Evolutionary conservation across 53 echinoderm and acorn worm species (phyloP), one percentile per base, ranked within the genome.

Genomic region (Astropecten irregularis): DNA sequence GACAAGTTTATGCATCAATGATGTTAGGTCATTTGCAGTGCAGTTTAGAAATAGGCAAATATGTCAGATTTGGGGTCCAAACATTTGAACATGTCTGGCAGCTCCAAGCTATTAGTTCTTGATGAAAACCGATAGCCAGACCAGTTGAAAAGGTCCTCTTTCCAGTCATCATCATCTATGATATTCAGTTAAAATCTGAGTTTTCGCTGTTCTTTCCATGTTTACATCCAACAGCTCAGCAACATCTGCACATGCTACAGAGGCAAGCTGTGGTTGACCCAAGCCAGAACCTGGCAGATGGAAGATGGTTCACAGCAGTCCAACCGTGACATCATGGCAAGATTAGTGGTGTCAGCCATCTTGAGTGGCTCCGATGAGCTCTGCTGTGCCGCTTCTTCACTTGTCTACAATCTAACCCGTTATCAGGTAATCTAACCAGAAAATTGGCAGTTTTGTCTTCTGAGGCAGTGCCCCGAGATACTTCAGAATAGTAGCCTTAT

Each of bases 231-330:
- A 0, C 76, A 96, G 97, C 69, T 97, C 20, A 92, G 97, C 53
- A 97, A 97, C 74, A 57, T 93, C 67, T 97, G 97, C 69, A 63
- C 79, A 1, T 82, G 89, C 28, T 62, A 94, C 46, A 81, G 89
- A 34, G 97, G 94, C 13, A 88, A 86, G 71, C 81, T 69, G 19
- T 97, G 97, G 97, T 29, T 97, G 59, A 90, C 87, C 18, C 89
- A 89, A 2, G 90, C 85, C 39, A 79, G 77, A 49, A 84, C 94
- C 55, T 97, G 92, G 92, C 33, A 74, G 33, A 23, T 82, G 14
- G 82, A 82, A 35, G 76, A 85, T 9, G 92, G 92, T 16, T 49
- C 56, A 4, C 57, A 70, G 9, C 92, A 88, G 14, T 73, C 76
- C 42, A 97, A 97, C 68, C 20, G 68, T 9, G 92, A 88, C 29